phyloP scores from a whole-genome alignment of 2,113 vertebrate genomes.

The Malurus alboscapulatus region DNA sequence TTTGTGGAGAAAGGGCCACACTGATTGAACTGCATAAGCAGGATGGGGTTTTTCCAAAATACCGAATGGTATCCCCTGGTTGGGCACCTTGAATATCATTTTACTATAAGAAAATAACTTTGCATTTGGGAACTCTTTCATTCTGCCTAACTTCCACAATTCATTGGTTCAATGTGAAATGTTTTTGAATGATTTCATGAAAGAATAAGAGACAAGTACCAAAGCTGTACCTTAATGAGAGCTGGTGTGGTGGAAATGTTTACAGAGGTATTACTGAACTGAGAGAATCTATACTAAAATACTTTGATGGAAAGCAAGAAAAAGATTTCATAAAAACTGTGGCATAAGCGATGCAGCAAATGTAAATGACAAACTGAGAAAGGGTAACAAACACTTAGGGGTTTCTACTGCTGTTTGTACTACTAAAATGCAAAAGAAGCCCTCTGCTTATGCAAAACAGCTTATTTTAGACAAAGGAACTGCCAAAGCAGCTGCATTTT shows the following conservation, averaged over 20 bases:
- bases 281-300: neutral
- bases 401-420: neutral
- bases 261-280: neutral
- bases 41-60: neutral
- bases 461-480: conserved; percentile 1
- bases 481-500: neutral
- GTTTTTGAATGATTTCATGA: neutral
- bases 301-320: neutral
- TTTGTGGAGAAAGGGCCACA: neutral
- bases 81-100: neutral
- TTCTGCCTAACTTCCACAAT: neutral
- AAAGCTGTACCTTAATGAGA: neutral
- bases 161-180: neutral
- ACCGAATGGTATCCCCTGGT: rapidly evolving
- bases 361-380: neutral
- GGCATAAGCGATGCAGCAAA: neutral
- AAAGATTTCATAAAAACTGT: neutral
- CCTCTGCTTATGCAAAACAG: neutral
- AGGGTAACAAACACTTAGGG: neutral
- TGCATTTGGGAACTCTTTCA: neutral
- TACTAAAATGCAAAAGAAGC: neutral
- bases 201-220: neutral
- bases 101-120: neutral
- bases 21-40: neutral
- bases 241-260: neutral